These are phyloP conservation scores for Furcula furcula DNA, from an alignment of 2,888 invertebrate genomes.

Conservation along the genomic window DNA sequence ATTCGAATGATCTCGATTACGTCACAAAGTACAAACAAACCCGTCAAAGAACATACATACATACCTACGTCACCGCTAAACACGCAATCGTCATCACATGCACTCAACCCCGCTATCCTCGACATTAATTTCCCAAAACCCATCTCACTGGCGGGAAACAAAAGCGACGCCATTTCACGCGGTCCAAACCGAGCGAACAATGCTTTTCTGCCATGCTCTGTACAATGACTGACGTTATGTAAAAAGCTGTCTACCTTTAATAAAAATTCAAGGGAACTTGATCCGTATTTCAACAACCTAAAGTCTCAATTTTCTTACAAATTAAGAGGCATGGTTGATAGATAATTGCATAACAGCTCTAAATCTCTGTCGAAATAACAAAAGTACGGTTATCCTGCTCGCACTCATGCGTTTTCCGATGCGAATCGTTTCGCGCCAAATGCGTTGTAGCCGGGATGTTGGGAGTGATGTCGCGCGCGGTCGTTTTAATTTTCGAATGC, in stretches of 20 bases:
- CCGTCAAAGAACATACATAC: conserved; percentile 13
- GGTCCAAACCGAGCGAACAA: conserved; percentile 76
- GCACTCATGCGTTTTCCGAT: conserved; percentile 26
- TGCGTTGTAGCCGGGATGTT: conserved; percentile 54
- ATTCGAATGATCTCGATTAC: conserved; percentile 1
- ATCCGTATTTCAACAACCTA: too few relatives aligned
- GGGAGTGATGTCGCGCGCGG: conserved; percentile 60
- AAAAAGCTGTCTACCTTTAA: background rate
- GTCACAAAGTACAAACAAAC: conserved; percentile 22
- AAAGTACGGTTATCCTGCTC: conserved; percentile 53
- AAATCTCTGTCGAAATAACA: conserved; percentile 43
- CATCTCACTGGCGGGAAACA: conserved; percentile 63
- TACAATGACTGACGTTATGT: conserved; percentile 32
- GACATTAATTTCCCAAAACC: conserved; percentile 76
- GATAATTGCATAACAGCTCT: conserved; percentile 49
- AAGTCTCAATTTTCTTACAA: too few relatives aligned
- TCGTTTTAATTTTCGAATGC: conserved; percentile 77
- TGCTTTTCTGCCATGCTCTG: conserved; percentile 61
- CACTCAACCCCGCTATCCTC: conserved; percentile 54
- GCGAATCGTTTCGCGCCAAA: conserved; percentile 53
- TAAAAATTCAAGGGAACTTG: background rate
- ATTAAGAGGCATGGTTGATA: background rate
- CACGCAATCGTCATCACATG: conserved; percentile 72
- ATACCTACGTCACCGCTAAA: conserved; percentile 46
- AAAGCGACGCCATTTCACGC: conserved; percentile 74